Base-by-base conservation (phyloP, 2,888 invertebrate species). In the Rosalia funebris region DNA sequence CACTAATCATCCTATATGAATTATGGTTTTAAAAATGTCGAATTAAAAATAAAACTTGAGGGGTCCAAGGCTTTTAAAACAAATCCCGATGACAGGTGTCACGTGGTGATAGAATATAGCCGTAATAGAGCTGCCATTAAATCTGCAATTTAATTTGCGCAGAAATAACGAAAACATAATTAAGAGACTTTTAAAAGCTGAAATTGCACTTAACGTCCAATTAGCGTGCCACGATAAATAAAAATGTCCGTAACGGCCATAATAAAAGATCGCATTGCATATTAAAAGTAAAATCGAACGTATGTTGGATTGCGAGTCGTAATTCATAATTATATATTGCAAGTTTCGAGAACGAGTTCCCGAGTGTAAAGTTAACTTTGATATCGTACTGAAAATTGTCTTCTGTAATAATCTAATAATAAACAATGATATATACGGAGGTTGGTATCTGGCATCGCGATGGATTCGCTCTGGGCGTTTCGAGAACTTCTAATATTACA, bases 271-370 rank as follows among this genome's bases (percentile, higher is more conserved):
- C 48, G 50, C 42, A 57, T 57, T 41, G 48, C 46, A 52, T 44
- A 62, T 57, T 50, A 46, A 58, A 58, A 58, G 31, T 53, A 53
- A 45, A 57, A 61, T 61, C 47, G 55, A 63, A 62, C 60, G 53
- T 56, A 60, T 61, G 62, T 53, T 58, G 66, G 60, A 66, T 42
- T 65, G 67, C 61, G 59, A 62, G 60, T 63, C 60, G 57, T 69
- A 71, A 69, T 70, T 69, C 69, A 62, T 72, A 72, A 71, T 72
- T 71, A 71, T 63, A 71, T 54, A 67, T 70, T 71, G 55, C 58
- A n/a, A 20, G 53, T 39, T 37, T 60, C 58, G 47, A 60, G 57
- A 46, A 52, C 53, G 50, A 55, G 55, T 56, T 57, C 50, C 54
- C 57, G 41, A 55, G 57, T 61, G 57, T 58, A 64, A 47, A 48